Evolutionary conservation across 2,888 invertebrate genomes (phyloP), one percentile per base, ranked within the genome.

Genomic region (Drosophila fungiperda): DNA sequence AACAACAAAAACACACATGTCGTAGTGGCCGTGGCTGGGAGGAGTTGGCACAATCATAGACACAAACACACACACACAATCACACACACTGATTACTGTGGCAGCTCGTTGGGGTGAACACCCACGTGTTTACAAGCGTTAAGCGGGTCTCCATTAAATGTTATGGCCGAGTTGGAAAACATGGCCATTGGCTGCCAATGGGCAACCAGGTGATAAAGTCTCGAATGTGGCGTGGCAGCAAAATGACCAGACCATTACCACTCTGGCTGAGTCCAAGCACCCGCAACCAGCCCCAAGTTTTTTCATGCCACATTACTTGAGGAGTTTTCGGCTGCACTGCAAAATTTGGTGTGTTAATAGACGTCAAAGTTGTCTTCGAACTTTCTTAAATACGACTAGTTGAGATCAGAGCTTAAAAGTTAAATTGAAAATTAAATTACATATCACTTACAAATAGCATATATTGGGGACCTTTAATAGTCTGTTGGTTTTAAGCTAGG

Each of bases 101-200:
- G 32, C 57, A 33, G 20, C 40, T 26, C 23, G 52, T 50, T 49
- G 48, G 23, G 42, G 64, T 53, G 23, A 62, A 67, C 79, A 71
- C 80, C 73, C 70, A 83, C 82, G 82, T 86, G 85, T 82, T 83
- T 86, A 86, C 89, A 88, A 83, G 87, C 85, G 88, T 87, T 88
- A 85, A 85, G 88, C 85, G 88, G 77, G 72, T 66, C 52, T 36
- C 83, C 83, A 88, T 85, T 85, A 85, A 87, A 86, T 81, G 85
- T 88, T 85, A 85, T 85, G 83, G 71, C 73, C 73, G 54, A 72
- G 62, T 68, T 66, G 75, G 54, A 63, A 66, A 78, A 75, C 74
- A 77, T 72, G 76, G 74, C 68, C 83, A 80, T 75, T 76, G 77
- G 64, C 80, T 68, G 70, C 68, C 81, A 78, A 81, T 70, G 74